Evolutionary conservation across 1,140 invertebrate genomes (phyloP).

Genomic region (Drosophila setifemur): DNA sequence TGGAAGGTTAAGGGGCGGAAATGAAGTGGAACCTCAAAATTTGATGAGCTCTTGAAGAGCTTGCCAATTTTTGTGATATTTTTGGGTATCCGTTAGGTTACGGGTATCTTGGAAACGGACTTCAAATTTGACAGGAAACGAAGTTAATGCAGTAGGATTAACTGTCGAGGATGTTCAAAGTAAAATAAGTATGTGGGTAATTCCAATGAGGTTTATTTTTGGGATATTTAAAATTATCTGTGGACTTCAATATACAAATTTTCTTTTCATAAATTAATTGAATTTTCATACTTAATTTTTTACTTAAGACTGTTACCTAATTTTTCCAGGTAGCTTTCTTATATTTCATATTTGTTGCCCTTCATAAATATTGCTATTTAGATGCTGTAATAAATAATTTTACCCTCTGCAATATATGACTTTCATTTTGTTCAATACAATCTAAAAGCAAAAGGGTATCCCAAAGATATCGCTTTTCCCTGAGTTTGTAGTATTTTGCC

Average conservation of each 20-base stretch:
- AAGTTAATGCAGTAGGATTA: not conserved
- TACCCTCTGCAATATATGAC: not conserved
- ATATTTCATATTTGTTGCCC: not conserved
- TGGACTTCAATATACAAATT: no score
- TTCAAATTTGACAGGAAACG: not conserved
- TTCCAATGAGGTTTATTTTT: no score
- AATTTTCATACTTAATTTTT: no score
- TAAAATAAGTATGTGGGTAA: no score
- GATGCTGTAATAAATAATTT: no score
- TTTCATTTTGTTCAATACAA: not conserved
- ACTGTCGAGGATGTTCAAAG: not conserved
- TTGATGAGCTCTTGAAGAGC: conserved; percentile 42
- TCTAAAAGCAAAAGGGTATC: not conserved
- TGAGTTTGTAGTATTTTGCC: conserved; percentile 25
- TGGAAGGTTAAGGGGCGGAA: conserved; percentile 29
- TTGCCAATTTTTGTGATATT: not conserved
- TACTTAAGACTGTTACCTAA: no score
- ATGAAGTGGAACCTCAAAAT: conserved; percentile 65
- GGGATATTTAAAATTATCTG: no score
- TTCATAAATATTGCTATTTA: not conserved
- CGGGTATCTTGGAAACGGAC: not conserved
- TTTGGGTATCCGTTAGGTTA: conserved; percentile 4
- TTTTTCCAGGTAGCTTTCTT: no score
- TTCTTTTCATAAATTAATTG: no score
- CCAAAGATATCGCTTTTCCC: not conserved